phyloP scores from a whole-genome alignment of 2,113 vertebrate species.

The Osmerus eperlanus region DNA sequence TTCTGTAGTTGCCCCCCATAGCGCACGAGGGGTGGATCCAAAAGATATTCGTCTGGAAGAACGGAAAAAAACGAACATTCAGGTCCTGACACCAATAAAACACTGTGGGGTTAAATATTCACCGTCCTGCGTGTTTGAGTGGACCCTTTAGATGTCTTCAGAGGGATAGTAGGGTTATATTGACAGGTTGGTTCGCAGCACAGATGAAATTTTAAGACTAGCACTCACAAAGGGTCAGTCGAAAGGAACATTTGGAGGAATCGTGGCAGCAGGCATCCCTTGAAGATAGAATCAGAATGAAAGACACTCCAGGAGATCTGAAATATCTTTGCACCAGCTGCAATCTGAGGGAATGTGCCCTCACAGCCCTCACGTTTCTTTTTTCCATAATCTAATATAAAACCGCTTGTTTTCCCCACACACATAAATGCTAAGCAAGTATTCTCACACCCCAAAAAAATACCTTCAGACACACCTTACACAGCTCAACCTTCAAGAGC shows the following conservation, averaged over 20 bases:
- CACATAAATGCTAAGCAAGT: background rate
- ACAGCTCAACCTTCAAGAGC: background rate
- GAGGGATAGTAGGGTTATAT: constrained; percentile 30
- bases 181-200: constrained; percentile 43
- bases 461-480: background rate
- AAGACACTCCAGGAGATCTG: constrained; percentile 28
- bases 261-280: constrained; percentile 40
- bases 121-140: constrained; percentile 30
- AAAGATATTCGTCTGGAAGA: background rate
- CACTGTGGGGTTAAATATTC: constrained; percentile 56
- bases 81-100: constrained; percentile 50
- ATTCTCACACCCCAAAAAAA: background rate
- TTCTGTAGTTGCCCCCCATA: background rate
- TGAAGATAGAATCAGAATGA: constrained; percentile 37
- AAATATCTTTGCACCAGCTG: constrained; percentile 35
- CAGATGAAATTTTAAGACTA: constrained; percentile 39
- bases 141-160: constrained; percentile 12
- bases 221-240: constrained; percentile 32
- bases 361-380: constrained; percentile 26
- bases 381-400: constrained; percentile 22
- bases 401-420: background rate
- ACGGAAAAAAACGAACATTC: constrained; percentile 41
- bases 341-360: constrained; percentile 33
- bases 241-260: constrained; percentile 29
- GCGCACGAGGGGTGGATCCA: background rate